Evolutionary conservation across 2,888 invertebrate genomes (phyloP).

Genomic region (Tiphia femorata): DNA sequence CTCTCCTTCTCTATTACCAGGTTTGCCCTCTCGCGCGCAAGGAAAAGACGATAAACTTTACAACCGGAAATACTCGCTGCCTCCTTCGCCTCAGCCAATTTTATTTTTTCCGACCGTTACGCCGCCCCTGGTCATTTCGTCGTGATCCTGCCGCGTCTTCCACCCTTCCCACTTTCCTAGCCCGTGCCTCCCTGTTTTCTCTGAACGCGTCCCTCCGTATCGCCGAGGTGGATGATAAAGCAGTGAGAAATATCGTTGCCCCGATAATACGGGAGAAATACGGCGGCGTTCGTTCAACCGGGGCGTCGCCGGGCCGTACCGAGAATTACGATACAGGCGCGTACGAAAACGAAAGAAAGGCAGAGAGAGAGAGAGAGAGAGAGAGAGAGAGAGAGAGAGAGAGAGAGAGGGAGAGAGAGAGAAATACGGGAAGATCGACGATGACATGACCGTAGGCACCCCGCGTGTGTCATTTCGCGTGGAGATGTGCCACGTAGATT

Average conservation of each 20-base stretch:
- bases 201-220: neutral
- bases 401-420: neutral
- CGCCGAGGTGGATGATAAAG: neutral
- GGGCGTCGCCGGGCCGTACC: too few relatives aligned
- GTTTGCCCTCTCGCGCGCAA: too few relatives aligned
- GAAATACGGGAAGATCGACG: neutral
- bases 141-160: too few relatives aligned
- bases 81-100: neutral
- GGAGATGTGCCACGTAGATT: too few relatives aligned
- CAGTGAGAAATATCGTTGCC: neutral
- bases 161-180: too few relatives aligned
- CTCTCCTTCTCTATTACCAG: too few relatives aligned
- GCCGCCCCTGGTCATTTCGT: too few relatives aligned
- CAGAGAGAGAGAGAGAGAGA: neutral
- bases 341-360: neutral
- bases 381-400: neutral
- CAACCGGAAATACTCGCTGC: neutral
- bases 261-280: constrained; percentile 1
- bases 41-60: neutral
- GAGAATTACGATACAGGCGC: neutral
- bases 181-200: too few relatives aligned
- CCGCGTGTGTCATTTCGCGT: too few relatives aligned
- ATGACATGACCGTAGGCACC: too few relatives aligned
- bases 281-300: neutral
- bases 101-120: too few relatives aligned